These are phyloP conservation scores for Cephalotes varians DNA, from an alignment of 2,888 invertebrate species.

Conservation along the genomic window DNA sequence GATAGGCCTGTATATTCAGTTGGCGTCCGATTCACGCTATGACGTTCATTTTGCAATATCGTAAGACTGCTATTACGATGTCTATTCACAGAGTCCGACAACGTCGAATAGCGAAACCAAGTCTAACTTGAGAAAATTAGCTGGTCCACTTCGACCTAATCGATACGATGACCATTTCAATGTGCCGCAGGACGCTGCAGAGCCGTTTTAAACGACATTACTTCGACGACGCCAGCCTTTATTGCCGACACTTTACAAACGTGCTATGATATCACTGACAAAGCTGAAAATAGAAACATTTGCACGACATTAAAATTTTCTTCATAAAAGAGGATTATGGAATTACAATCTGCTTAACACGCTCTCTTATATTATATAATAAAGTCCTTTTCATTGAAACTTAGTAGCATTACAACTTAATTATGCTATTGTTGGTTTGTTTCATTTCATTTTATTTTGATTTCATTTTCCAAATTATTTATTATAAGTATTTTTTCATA, in stretches of 20 bases:
- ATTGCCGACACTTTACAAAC: not conserved
- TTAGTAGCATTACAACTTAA: not conserved
- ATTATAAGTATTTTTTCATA: not conserved
- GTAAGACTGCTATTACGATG: slow-evolving; percentile 4
- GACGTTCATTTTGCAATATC: slow-evolving; percentile 20
- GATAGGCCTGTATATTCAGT: slow-evolving; percentile 13
- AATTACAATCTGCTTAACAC: not conserved
- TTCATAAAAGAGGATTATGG: not conserved
- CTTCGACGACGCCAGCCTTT: slow-evolving; percentile 7
- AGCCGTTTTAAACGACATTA: slow-evolving; percentile 23
- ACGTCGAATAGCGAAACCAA: slow-evolving; percentile 51
- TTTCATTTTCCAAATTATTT: not conserved
- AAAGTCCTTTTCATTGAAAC: not conserved
- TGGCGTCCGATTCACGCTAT: not conserved
- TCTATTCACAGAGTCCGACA: slow-evolving; percentile 16
- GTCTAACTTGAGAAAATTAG: slow-evolving; percentile 63
- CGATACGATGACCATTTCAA: slow-evolving; percentile 49
- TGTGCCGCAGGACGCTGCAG: not conserved
- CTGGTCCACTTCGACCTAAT: slow-evolving; percentile 53
- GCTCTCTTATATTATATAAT: not conserved
- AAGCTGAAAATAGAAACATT: not conserved
- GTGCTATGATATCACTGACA: slow-evolving; percentile 17
- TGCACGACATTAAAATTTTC: not conserved
- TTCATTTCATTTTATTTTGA: not conserved
- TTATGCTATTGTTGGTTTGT: not conserved